phyloP scores from a whole-genome alignment of 2,888 invertebrate genomes.

The Rhamnusium bicolor region DNA sequence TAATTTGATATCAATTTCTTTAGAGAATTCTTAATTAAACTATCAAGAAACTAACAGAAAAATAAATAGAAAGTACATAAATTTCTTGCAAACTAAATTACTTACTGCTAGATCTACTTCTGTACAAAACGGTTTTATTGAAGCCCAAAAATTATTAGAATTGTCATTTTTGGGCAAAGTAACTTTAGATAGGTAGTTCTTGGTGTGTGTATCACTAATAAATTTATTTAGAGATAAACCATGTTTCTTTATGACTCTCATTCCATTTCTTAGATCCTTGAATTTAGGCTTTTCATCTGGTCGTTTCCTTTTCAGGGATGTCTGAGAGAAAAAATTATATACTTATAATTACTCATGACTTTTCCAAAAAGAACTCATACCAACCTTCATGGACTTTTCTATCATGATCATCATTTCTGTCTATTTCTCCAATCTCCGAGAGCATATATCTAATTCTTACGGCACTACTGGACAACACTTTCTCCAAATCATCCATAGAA shows the following conservation, averaged over 20 bases:
- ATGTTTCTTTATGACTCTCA: constrained; percentile 62
- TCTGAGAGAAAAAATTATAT: constrained; percentile 46
- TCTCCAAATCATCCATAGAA: constrained; percentile 91
- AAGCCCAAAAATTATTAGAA: constrained; percentile 95
- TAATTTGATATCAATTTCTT: constrained; percentile 85
- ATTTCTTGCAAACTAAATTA: constrained; percentile 28
- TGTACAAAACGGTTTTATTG: constrained; percentile 93
- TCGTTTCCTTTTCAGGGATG: constrained; percentile 66
- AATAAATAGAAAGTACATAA: constrained; percentile 19
- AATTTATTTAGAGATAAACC: constrained; percentile 60
- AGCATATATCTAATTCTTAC: constrained; percentile 86
- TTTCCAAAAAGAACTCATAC: neutral
- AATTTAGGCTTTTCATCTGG: constrained; percentile 66
- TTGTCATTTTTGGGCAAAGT: constrained; percentile 90
- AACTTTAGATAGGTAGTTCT: constrained; percentile 80
- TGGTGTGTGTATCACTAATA: constrained; percentile 70
- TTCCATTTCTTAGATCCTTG: constrained; percentile 63
- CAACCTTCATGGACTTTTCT: constrained; percentile 67
- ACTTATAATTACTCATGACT: neutral
- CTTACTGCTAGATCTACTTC: constrained; percentile 85
- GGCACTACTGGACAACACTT: constrained; percentile 86
- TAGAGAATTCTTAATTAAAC: constrained; percentile 78
- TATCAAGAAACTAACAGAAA: constrained; percentile 75
- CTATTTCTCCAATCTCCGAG: constrained; percentile 73
- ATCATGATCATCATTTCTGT: constrained; percentile 75